Conservation (phyloP, 2,113 vertebrate genomes). For the Solea senegalensis region DNA sequence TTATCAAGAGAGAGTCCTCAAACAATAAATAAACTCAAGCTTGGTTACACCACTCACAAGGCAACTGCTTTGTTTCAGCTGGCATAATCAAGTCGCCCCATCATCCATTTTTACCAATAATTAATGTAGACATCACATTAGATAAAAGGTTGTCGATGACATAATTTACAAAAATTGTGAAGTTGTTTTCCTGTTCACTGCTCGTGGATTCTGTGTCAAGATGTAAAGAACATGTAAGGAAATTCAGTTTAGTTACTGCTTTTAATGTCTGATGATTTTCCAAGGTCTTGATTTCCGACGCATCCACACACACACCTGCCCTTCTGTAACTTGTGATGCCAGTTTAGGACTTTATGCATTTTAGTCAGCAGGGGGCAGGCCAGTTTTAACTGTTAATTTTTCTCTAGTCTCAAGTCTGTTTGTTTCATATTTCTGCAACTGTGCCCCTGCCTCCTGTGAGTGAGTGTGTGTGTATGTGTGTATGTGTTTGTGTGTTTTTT, state of each 20-base stretch:
- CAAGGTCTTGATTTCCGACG: slow-evolving; percentile 27
- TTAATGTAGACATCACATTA: not conserved
- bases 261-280: slow-evolving; percentile 23
- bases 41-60: not conserved
- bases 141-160: not conserved
- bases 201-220: slow-evolving; percentile 21
- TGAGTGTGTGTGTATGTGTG: slow-evolving; percentile 11
- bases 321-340: slow-evolving; percentile 9
- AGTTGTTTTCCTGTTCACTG: slow-evolving; percentile 26
- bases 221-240: slow-evolving; percentile 48
- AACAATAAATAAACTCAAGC: not conserved
- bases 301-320: slow-evolving; percentile 9
- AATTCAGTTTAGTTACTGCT: slow-evolving; percentile 26
- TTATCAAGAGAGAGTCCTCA: not conserved
- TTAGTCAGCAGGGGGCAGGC: slow-evolving; percentile 72
- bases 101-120: not conserved
- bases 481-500: slow-evolving; percentile 23
- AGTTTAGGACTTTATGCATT: slow-evolving; percentile 50
- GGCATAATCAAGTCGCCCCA: not conserved
- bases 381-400: slow-evolving; percentile 44
- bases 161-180: not conserved
- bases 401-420: slow-evolving; percentile 34
- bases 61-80: not conserved
- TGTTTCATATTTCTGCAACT: slow-evolving; percentile 35
- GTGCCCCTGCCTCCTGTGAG: slow-evolving; percentile 45